A percentile compares a stretch with the other conserved stretches of the same genome.
phyloP scores from a whole-genome alignment of 2,113 vertebrate genomes.

The Triplophysa tibetana region DNA sequence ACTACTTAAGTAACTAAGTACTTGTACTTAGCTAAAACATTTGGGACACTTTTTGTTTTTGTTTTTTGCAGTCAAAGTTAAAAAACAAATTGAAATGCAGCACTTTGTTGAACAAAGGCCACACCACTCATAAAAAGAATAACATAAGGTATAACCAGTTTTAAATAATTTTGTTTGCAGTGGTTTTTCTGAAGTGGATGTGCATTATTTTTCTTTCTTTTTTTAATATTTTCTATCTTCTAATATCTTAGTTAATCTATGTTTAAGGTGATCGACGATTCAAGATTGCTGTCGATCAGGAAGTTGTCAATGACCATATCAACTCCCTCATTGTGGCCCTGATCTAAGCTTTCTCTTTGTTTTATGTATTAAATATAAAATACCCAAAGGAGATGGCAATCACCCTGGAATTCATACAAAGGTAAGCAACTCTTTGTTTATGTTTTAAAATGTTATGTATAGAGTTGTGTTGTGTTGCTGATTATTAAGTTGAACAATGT shows the following conservation, averaged over 20 bases:
- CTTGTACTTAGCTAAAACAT: no score
- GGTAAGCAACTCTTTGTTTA: slow-evolving; percentile 9
- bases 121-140: no score
- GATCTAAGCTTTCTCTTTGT: slow-evolving; percentile 18
- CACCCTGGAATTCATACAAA: slow-evolving; percentile 43
- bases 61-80: no score
- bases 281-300: slow-evolving; percentile 20
- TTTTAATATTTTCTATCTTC: slow-evolving; percentile 3
- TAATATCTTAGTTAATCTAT: background rate
- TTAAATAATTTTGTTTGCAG: no score
- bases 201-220: background rate
- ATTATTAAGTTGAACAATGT: slow-evolving; percentile 4
- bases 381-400: slow-evolving; percentile 31
- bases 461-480: background rate
- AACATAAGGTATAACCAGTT: no score
- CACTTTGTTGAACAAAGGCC: no score
- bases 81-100: no score
- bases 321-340: slow-evolving; percentile 26
- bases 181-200: no score
- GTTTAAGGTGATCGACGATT: slow-evolving; percentile 19
- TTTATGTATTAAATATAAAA: slow-evolving; percentile 37
- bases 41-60: no score
- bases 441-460: background rate
- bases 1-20: no score
- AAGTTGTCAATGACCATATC: slow-evolving; percentile 32